Evolutionary conservation across 2,888 invertebrate species (phyloP).

Genomic region (Trisateles emortualis): DNA sequence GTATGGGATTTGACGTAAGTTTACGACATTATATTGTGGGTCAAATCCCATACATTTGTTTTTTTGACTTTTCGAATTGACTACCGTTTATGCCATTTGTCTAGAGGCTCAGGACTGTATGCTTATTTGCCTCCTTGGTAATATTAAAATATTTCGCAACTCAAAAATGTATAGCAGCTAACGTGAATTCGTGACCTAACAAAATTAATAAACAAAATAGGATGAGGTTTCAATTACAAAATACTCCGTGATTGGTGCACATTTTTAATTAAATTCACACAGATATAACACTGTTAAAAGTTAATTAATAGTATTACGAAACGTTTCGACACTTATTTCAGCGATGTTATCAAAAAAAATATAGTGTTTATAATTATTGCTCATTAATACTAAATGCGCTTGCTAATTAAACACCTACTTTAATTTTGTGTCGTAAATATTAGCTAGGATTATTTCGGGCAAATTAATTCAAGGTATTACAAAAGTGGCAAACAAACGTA

Average conservation of each 20-base stretch:
- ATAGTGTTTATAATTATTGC: not conserved
- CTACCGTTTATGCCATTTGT: too few species aligned
- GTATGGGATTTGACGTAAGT: too few species aligned
- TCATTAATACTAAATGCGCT: not conserved
- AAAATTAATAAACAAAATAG: conserved; percentile 1
- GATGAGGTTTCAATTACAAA: conserved; percentile 17
- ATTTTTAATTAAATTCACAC: conserved; percentile 14
- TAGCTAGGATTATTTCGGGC: not conserved
- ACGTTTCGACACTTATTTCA: not conserved
- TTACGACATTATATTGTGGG: too few species aligned
- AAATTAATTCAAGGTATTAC: too few species aligned
- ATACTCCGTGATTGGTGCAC: conserved; percentile 12
- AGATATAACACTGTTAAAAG: conserved; percentile 17
- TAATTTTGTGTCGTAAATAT: not conserved
- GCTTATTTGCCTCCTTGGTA: too few species aligned
- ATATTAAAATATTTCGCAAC: too few species aligned
- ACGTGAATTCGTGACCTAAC: not conserved
- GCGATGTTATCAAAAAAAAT: not conserved
- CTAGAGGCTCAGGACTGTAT: too few species aligned
- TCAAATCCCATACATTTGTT: too few species aligned
- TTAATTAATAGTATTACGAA: conserved; percentile 19
- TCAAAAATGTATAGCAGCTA: too few species aligned
- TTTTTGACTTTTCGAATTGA: too few species aligned
- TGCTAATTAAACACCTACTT: not conserved
- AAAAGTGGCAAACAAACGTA: too few species aligned